Evolutionary conservation across 1,140 invertebrate species (phyloP), one percentile per base, ranked within the genome.

Genomic region (Ceratosolen fusciceps): DNA sequence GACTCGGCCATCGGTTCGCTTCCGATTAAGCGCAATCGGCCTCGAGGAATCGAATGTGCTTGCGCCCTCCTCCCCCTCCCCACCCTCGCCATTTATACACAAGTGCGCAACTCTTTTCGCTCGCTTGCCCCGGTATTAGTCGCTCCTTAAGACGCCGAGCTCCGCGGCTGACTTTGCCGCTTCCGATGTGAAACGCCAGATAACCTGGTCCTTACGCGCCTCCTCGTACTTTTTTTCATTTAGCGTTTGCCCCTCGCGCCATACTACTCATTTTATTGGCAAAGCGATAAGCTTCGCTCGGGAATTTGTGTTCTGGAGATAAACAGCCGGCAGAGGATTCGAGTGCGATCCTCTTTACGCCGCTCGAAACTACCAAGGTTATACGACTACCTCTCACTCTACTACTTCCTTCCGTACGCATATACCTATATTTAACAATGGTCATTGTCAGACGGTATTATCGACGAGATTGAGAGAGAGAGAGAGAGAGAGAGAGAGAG

Each of bases 21-120:
- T 77, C 76, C 76, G 76, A 77, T 77, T 70, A 77, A 71, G 54
- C 54, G 54, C 37, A 62, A 77, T 71, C 76, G 67, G 52, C 43
- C 54, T 71, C 39, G 67, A 68, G 62, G 71, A 71, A 70, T 52
- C 21, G 5, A 71, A 71, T 56, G 65, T 12, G 16, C 37, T 49
- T 47, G 5, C 49, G 49, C 49, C 49, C 12, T 21, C 39, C 5
- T 5, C 12, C 39, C 5, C 12, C 39, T 12, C 39, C 12, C 39
- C 39, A 43, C 39, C 39, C 39, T 12, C 12, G 5, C 39, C 39
- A 43, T 43, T 12, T 12, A 43, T 21, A 70, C 67, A 77, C 62
- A 76, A 76, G 47, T 65, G 65, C 72, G 26, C 26, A 7, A 0
- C 31, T 39, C 39, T 52, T 65, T 62, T 68, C 54, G 21, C 47